Base-by-base conservation (phyloP, 2,888 invertebrate species). In the Cerceris ruficornis region DNA sequence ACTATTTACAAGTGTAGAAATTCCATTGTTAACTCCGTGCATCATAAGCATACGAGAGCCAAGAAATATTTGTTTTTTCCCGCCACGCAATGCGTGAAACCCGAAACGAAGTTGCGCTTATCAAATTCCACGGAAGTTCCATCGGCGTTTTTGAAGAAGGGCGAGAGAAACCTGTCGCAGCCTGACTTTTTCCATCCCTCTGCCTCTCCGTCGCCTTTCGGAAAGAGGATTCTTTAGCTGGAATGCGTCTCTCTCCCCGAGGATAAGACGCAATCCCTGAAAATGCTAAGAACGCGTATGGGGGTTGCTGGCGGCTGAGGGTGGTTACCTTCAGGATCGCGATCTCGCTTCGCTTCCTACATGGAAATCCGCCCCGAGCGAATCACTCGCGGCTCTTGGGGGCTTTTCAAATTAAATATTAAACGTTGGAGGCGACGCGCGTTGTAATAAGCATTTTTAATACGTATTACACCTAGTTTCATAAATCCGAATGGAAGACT, bases 251-350 rank as follows among this genome's bases (percentile, higher is more conserved):
- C 80, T 62, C 58, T 52, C 50, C 49, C 50, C 49, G 41, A 6
- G 67, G 75, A 84, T 84, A 80, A 78, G 78, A 78, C 78, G 76
- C 72, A 66, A 81, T 81, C 76, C 70, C 54, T 68, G 69, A 67
- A 71, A 80, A 73, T 64, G 66, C 52, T 69, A 64, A 70, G 74
- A 61, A 67, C 64, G 62, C 69, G 71, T 49, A 43, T 41, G 50
- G 43, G 4, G 17, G 49, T 6, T 52, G 46, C 9, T 28, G 13
- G 39, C 39, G 57, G 73, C 57, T 72, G 59, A 67, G 28, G 28
- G 42, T 39, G 50, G n/a, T 55, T 55, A 66, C 46, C 41, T 62
- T 42, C 52, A 41, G 17, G 66, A 68, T 52, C 50, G 70, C 41
- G 14, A 69, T 17, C 28, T 52, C 17, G 68, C 49, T 42, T 14